Evolutionary conservation across 1,140 invertebrate genomes (phyloP).

Genomic region (Watersipora subatra): DNA sequence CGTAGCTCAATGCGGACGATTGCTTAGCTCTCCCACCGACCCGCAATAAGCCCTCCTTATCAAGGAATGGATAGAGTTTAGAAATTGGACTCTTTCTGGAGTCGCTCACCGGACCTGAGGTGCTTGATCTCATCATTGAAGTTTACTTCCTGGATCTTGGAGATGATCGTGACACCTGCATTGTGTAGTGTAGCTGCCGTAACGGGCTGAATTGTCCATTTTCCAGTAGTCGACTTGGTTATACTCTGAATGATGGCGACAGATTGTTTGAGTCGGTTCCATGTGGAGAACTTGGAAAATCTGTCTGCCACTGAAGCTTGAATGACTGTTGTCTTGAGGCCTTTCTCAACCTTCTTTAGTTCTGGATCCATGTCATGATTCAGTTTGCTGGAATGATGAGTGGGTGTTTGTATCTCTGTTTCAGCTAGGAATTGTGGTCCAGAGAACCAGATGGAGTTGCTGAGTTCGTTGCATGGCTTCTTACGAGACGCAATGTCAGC

Average conservation of each 20-base stretch:
- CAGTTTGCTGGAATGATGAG: not conserved
- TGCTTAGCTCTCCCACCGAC: constrained; percentile 14
- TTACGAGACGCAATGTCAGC: constrained; percentile 38
- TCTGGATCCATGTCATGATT: not conserved
- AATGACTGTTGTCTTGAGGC: not conserved
- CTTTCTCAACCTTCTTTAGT: not conserved
- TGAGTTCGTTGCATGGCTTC: not conserved
- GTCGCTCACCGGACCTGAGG: not conserved
- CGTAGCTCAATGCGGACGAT: not conserved
- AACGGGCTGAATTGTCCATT: not conserved
- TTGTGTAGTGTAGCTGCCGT: not conserved
- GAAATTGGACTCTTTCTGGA: constrained; percentile 6
- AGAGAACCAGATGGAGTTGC: not conserved
- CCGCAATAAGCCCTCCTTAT: constrained; percentile 12
- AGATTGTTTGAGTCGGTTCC: not conserved
- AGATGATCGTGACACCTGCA: not conserved
- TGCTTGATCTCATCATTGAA: not conserved
- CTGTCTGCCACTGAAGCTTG: not conserved
- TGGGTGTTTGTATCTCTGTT: not conserved
- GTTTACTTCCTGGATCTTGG: not conserved
- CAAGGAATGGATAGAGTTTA: constrained; percentile 14
- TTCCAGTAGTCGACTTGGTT: not conserved
- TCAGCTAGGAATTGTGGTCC: not conserved
- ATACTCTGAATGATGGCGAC: not conserved
- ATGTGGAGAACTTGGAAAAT: not conserved